Conservation (phyloP, 2,888 invertebrate species). For the Drosophila mulleri region DNA sequence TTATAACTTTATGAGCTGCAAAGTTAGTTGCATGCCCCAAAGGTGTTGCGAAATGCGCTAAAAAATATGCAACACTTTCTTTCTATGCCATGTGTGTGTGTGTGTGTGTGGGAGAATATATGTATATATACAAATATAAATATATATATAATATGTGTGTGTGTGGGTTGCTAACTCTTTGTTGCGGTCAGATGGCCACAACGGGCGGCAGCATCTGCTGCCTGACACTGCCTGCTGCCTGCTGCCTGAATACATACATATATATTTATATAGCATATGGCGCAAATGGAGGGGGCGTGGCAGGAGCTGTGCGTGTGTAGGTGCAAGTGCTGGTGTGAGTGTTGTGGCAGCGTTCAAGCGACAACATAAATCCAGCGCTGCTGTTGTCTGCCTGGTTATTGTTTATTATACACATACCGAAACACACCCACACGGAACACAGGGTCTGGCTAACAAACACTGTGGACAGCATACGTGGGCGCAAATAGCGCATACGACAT, state of each 20-base stretch:
- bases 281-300: conserved; percentile 30
- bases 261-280: conserved; percentile 43
- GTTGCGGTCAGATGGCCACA: conserved; percentile 58
- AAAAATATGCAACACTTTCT: conserved; percentile 64
- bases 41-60: conserved; percentile 58
- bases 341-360: conserved; percentile 51
- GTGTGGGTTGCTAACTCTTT: conserved; percentile 44
- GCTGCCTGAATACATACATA: conserved; percentile 22
- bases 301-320: neutral
- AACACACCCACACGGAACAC: conserved; percentile 26
- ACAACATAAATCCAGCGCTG: conserved; percentile 69
- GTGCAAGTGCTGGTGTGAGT: conserved; percentile 4
- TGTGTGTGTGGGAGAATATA: conserved; percentile 1
- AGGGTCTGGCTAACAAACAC: conserved; percentile 5
- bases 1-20: conserved; percentile 61
- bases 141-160: neutral
- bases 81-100: conserved; percentile 18
- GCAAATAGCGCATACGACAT: conserved; percentile 66
- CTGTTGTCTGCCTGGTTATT: conserved; percentile 70
- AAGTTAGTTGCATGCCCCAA: conserved; percentile 59
- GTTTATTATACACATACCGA: conserved; percentile 59
- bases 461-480: conserved; percentile 36
- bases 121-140: too few species aligned
- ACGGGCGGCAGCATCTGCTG: conserved; percentile 40
- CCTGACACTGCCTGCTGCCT: conserved; percentile 39